Base-by-base conservation (phyloP, 2,113 vertebrate genomes). In the Rhizomys pruinosus region DNA sequence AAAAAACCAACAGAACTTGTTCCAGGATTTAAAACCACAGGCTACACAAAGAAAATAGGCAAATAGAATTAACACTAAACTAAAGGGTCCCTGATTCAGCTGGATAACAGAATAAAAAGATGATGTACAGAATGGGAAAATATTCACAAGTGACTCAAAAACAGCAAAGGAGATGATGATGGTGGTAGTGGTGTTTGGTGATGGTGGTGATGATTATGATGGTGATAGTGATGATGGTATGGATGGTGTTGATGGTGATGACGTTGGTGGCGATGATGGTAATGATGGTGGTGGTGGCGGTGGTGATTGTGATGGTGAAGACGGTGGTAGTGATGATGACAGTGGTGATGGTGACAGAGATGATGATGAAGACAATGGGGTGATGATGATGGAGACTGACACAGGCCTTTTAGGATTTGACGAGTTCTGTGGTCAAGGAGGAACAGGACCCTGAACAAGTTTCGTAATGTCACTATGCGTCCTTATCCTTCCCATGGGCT, bases 231-330 rank as follows among this genome's bases (percentile, higher is more conserved):
- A 20, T 34, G 9, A 4, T 20, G 47, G 3, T 77, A 16, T 2
- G 23, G 2, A 4, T 76, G 1, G 0, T 52, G 7, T 1, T 76
- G 29, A 19, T 76, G 16, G 1, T 52, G 29, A 2, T 47, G 13
- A 15, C 32, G 7, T 1, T 47, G 2, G 0, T 17, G n/a, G 8
- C 39, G 13, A 1, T 32, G 16, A 2, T 82, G 15, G 2, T 39
- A 13, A 3, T 27, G n/a, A 1, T 59, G n/a, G 0, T 52, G 16
- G 3, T 12, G 5, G 3, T 47, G 11, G 2, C 47, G 25, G 19
- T 23, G 1, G 3, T n/a, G 19, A n/a, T 19, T 6, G 32, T 11
- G 25, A 22, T 78, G 19, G 66, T 34, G 66, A 68, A 6, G 25
- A 25, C 3, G 66, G 29, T 68, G 66, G 59, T 61, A 61, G 22